Base-by-base conservation (phyloP, 2,113 vertebrate species). In the Psittacara wagleri region DNA sequence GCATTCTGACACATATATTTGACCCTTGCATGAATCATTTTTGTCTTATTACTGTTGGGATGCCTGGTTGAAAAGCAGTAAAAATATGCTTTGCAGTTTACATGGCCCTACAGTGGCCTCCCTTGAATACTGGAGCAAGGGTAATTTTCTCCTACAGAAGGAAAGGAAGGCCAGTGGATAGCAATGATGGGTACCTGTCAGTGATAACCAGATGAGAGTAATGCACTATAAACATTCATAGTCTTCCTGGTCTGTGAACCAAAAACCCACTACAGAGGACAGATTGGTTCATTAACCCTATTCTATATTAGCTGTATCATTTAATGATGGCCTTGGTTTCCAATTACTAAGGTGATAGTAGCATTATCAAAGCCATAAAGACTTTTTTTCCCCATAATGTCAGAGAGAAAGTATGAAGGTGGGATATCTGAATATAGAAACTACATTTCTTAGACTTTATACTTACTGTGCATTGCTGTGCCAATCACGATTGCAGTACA, bases 241-340 rank as follows among this genome's bases (percentile, higher is more conserved):
- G 55, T 44, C 35, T 70, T 70, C 51, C 51, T 75, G 84, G 67
- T 90, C 88, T 74, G 20, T 43, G 89, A 77, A 29, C 35, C 95
- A 77, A 43, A 84, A 88, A 48, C 72, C 81, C 94, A 66, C 81
- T 43, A 61, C 90, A 77, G 51, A 94, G 86, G 72, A 94, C 37
- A 51, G 33, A 23, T 28, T 77, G 93, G 54, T n/a, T 93, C 95
- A 90, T 84, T 96, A 94, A 93, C 88, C 92, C 63, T 67, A 39
- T 35, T 72, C 70, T 68, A 8, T 20, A 74, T 41, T 69, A 84
- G 55, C 75, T 84, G 39, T 25, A 28, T 89, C 79, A 75, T 87
- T 75, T 77, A 82, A 90, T n/a, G 18, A 17, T 1, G 46, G 87
- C 54, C 78, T 91, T 37, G n/a, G 6, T 72, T 86, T 89, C 84